A percentile compares a stretch with the other conserved stretches of the same genome.
These are phyloP conservation scores for Cephus spinipes DNA, from an alignment of 2,888 invertebrate species.

Conservation along the genomic window DNA sequence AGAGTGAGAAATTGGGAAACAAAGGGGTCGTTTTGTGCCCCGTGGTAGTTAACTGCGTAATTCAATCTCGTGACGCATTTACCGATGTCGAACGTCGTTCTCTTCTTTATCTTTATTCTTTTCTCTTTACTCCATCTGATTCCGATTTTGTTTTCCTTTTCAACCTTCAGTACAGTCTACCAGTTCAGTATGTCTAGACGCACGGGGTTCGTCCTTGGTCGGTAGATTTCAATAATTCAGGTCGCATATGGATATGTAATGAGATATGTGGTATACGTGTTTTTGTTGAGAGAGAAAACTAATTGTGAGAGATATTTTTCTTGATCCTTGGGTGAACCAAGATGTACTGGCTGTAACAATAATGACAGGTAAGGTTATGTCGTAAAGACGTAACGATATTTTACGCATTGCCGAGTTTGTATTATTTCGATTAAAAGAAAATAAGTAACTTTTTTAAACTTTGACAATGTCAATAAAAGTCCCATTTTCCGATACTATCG, in stretches of 20 bases:
- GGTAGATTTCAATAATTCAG: not conserved
- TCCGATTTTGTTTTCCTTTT: not conserved
- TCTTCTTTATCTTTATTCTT: not conserved
- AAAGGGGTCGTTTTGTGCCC: slow-evolving; percentile 1
- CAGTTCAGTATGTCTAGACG: not conserved
- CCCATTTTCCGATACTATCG: no score
- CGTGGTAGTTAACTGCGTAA: not conserved
- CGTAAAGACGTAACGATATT: no score
- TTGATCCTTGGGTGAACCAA: no score
- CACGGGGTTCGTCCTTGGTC: not conserved
- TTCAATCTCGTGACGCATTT: slow-evolving; percentile 1
- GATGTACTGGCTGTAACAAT: no score
- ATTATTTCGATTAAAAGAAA: no score
- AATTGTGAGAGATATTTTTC: no score
- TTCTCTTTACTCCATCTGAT: not conserved
- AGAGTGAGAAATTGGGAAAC: slow-evolving; percentile 3
- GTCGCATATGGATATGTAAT: not conserved
- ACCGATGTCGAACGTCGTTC: not conserved
- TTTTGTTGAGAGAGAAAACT: no score
- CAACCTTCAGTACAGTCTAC: not conserved
- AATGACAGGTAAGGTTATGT: no score
- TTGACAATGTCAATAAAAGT: no score
- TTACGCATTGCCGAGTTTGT: no score
- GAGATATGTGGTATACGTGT: not conserved
- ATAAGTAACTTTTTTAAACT: no score